These are phyloP conservation scores for Akabosia matsudoensis DNA, from an alignment of 1,140 invertebrate species.

Conservation along the genomic window DNA sequence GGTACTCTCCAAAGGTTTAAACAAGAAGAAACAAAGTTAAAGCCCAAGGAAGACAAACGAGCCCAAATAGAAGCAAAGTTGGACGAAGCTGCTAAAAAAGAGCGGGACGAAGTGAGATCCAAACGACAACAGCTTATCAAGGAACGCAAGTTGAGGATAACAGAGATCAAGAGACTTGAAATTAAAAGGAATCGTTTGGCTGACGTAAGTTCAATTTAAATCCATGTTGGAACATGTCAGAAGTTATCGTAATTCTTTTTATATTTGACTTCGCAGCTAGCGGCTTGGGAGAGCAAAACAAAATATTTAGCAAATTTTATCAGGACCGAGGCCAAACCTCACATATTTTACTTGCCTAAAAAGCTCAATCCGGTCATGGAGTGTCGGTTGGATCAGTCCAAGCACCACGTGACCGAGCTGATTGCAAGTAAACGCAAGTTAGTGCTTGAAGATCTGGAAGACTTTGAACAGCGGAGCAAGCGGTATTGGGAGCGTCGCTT, in stretches of 20 bases:
- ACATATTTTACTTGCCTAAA: slow-evolving; percentile 83
- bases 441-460: slow-evolving; percentile 54
- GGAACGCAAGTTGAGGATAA: slow-evolving; percentile 78
- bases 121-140: slow-evolving; percentile 81
- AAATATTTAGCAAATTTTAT: slow-evolving; percentile 77
- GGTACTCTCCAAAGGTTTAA: slow-evolving; percentile 93
- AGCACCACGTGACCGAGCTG: slow-evolving; percentile 56
- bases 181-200: slow-evolving; percentile 81
- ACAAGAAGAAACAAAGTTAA: slow-evolving; percentile 85
- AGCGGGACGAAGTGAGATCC: slow-evolving; percentile 78
- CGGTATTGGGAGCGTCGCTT: slow-evolving; percentile 43
- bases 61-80: slow-evolving; percentile 89
- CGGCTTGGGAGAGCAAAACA: slow-evolving; percentile 79
- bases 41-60: slow-evolving; percentile 71
- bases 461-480: slow-evolving; percentile 48
- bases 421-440: slow-evolving; percentile 56
- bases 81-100: slow-evolving; percentile 81
- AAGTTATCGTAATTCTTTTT: background rate
- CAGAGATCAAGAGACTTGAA: slow-evolving; percentile 83
- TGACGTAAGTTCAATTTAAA: slow-evolving; percentile 62
- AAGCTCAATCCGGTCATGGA: slow-evolving; percentile 61
- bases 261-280: slow-evolving; percentile 54
- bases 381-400: slow-evolving; percentile 58
- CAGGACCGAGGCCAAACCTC: slow-evolving; percentile 76
- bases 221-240: too few species aligned